Percentiles rank a stretch among this genome's conserved stretches.
These are phyloP conservation scores for Leiothrix lutea DNA, from an alignment of 2,113 vertebrate genomes.

Conservation along the genomic window DNA sequence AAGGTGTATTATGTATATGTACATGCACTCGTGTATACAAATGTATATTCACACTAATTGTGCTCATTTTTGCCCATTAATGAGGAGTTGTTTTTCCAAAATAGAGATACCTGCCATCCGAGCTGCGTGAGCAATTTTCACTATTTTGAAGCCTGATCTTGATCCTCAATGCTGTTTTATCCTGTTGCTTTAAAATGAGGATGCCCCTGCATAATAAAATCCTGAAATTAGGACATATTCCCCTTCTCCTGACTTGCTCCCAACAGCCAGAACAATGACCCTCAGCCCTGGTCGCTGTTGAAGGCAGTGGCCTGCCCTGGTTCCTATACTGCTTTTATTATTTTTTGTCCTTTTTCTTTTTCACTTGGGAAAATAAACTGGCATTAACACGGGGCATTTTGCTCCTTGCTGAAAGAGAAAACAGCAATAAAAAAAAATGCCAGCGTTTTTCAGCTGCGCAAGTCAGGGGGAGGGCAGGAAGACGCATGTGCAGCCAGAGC, in stretches of 20 bases:
- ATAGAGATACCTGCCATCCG: neutral
- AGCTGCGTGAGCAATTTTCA: neutral
- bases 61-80: constrained; percentile 18
- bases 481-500: neutral
- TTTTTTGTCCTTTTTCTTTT: neutral
- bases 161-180: neutral
- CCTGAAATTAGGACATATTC: neutral
- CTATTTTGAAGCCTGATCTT: neutral
- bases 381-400: neutral
- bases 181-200: neutral
- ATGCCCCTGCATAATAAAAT: neutral
- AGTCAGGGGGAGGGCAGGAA: neutral
- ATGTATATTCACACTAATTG: neutral
- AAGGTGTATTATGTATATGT: neutral
- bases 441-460: neutral
- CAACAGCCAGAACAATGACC: neutral
- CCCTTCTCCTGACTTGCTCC: neutral
- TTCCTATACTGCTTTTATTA: neutral
- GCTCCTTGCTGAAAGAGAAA: neutral
- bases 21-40: neutral
- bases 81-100: neutral
- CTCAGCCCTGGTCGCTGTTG: neutral
- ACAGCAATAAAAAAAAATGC: neutral
- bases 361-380: neutral
- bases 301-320: neutral